Evolutionary conservation across 2,113 vertebrate species (phyloP).

Genomic region (Scomber scombrus): DNA sequence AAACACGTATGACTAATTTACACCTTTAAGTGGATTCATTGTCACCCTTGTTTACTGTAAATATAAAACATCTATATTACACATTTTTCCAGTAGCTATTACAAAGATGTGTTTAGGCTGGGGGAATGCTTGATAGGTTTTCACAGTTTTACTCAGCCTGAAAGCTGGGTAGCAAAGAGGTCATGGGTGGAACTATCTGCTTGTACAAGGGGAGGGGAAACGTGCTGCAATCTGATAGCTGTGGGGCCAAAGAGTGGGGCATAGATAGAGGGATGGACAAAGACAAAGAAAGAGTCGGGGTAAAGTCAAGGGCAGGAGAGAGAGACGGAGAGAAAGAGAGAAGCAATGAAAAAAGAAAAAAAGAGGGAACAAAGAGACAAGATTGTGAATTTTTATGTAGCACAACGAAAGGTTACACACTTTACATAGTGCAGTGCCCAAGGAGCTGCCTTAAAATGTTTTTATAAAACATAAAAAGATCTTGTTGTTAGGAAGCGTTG

Average conservation of each 20-base stretch:
- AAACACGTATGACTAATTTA: not conserved
- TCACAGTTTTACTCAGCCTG: conserved; percentile 43
- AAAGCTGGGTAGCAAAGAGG: conserved; percentile 62
- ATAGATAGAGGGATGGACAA: conserved; percentile 62
- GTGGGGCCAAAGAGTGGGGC: conserved; percentile 75
- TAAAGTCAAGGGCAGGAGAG: conserved; percentile 48
- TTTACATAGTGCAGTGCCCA: conserved; percentile 2
- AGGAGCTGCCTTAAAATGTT: conserved; percentile 14
- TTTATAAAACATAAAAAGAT: conserved; percentile 14
- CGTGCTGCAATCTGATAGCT: conserved; percentile 78
- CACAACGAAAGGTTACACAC: conserved; percentile 1
- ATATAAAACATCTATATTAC: not conserved
- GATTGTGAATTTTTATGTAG: not conserved
- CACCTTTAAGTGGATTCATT: not conserved
- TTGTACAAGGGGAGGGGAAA: conserved; percentile 70
- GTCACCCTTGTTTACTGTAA: not conserved
- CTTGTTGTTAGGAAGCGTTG: conserved; percentile 55
- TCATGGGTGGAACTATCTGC: conserved; percentile 74
- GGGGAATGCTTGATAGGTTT: conserved; percentile 44
- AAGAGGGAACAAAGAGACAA: not conserved
- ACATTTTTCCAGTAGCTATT: conserved; percentile 19
- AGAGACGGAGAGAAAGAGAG: conserved; percentile 2
- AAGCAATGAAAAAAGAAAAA: not conserved
- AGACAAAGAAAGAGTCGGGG: conserved; percentile 44
- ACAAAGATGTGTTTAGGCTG: conserved; percentile 12